Percentiles rank a stretch among this genome's conserved stretches.
Evolutionary conservation across 2,888 invertebrate genomes (phyloP).

Genomic region (Linyphia triangularis): DNA sequence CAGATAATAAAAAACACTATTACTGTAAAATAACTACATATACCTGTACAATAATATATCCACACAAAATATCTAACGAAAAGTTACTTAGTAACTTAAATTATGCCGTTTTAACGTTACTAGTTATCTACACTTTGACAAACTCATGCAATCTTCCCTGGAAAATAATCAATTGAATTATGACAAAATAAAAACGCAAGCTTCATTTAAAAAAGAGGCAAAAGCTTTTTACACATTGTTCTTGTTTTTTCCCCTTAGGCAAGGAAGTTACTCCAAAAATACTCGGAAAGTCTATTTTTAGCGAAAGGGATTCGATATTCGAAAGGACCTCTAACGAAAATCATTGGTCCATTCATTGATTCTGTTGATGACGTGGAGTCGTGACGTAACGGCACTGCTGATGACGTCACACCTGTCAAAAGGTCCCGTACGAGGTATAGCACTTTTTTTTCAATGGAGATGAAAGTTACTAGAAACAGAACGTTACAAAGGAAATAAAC

Average conservation of each 20-base stretch:
- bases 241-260: not conserved
- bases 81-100: too few relatives aligned
- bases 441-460: not conserved
- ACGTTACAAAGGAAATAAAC: not conserved
- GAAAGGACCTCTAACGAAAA: slow-evolving; percentile 37
- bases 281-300: slow-evolving; percentile 44
- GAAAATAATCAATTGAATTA: too few relatives aligned
- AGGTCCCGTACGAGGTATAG: slow-evolving; percentile 31
- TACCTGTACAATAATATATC: too few relatives aligned
- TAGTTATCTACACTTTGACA: too few relatives aligned
- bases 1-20: too few relatives aligned
- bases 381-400: slow-evolving; percentile 42
- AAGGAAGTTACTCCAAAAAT: slow-evolving; percentile 4
- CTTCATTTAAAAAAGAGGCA: not conserved
- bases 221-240: not conserved
- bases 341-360: slow-evolving; percentile 71
- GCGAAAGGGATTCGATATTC: slow-evolving; percentile 25
- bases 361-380: slow-evolving; percentile 24
- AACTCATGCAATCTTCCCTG: too few relatives aligned
- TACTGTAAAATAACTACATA: too few relatives aligned
- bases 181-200: too few relatives aligned
- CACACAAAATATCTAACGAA: too few relatives aligned
- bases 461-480: not conserved
- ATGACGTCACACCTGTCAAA: slow-evolving; percentile 51
- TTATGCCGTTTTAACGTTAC: too few relatives aligned